Base-by-base conservation (phyloP, 2,113 vertebrate species). In the Centropristis striata region DNA sequence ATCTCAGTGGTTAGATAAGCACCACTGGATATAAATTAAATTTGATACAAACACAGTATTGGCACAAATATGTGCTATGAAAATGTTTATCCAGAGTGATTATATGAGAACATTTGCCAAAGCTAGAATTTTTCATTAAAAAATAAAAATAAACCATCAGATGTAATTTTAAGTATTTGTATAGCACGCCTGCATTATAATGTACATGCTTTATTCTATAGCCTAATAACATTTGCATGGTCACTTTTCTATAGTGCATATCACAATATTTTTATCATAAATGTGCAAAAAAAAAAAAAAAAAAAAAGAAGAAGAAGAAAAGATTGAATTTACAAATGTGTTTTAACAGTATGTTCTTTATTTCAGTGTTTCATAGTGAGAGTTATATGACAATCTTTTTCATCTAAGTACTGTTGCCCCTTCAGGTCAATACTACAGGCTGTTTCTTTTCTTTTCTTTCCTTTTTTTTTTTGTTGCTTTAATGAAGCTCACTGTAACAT, bases 221-320 rank as follows among this genome's bases (percentile, higher is more conserved):
- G 36, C 74, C 50, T 23, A 39, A 27, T 54, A 49, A 71, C 65
- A 75, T 81, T 76, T 85, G 89, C 90, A 92, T 92, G 89, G 53
- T 57, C 60, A 83, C 80, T 78, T 90, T 84, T 78, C 23, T 80
- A 73, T 83, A 49, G 59, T 79, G 79, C 64, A 59, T 71, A 85
- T 79, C 65, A 88, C 55, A 32, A 64, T 18, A 53, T 71, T 68
- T 84, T 41, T 71, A 75, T 81, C 58, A 78, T 59, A 23, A 69
- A 59, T 71, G n/a, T 65, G 44, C n/a, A 53, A 18, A 32, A 37
- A 41, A 39, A 32, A 23, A 4, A 13, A 47, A 10, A 0, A 65
- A 21, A 65, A 47, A 13, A n/a, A n/a, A n/a, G n/a, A n/a, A n/a
- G n/a, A n/a, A n/a, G n/a, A n/a, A n/a, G n/a, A n/a, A n/a, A n/a